Conservation (phyloP, 2,888 invertebrate species). For the Bibio marci region DNA sequence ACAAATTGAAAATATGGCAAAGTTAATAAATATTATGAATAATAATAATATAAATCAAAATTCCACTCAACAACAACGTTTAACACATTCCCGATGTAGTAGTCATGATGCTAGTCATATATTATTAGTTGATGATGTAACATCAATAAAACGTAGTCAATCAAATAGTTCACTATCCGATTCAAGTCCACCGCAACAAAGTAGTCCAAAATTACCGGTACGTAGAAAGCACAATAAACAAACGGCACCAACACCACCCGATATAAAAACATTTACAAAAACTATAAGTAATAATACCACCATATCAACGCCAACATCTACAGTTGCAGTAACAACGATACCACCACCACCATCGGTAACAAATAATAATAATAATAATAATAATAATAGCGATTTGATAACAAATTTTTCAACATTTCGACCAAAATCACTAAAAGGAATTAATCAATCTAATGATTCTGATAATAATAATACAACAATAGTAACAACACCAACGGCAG, state of each 20-base stretch:
- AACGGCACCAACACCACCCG: slow-evolving; percentile 48
- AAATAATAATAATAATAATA: too few species aligned
- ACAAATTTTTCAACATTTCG: too few species aligned
- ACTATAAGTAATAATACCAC: too few species aligned
- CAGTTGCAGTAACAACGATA: slow-evolving; percentile 1
- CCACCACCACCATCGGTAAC: neutral
- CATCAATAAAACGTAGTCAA: slow-evolving; percentile 38
- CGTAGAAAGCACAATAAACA: slow-evolving; percentile 59
- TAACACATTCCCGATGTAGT: slow-evolving; percentile 35
- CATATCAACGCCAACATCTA: slow-evolving; percentile 1
- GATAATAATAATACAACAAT: too few species aligned
- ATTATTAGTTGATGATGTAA: slow-evolving; percentile 29
- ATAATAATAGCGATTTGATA: too few species aligned
- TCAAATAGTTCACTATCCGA: slow-evolving; percentile 51
- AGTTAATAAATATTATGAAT: slow-evolving; percentile 18
- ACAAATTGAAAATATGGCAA: too few species aligned
- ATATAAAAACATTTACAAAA: slow-evolving; percentile 5
- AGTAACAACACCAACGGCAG: too few species aligned
- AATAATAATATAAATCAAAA: slow-evolving; percentile 27
- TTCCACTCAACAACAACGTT: slow-evolving; percentile 7
- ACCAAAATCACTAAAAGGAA: neutral
- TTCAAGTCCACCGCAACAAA: slow-evolving; percentile 47
- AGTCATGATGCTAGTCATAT: slow-evolving; percentile 41
- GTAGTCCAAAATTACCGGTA: slow-evolving; percentile 57
- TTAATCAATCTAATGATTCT: too few species aligned